Percentiles rank a stretch among this genome's conserved stretches.
Conservation (phyloP, 1,140 invertebrate species). For the Procambarus clarkii region DNA sequence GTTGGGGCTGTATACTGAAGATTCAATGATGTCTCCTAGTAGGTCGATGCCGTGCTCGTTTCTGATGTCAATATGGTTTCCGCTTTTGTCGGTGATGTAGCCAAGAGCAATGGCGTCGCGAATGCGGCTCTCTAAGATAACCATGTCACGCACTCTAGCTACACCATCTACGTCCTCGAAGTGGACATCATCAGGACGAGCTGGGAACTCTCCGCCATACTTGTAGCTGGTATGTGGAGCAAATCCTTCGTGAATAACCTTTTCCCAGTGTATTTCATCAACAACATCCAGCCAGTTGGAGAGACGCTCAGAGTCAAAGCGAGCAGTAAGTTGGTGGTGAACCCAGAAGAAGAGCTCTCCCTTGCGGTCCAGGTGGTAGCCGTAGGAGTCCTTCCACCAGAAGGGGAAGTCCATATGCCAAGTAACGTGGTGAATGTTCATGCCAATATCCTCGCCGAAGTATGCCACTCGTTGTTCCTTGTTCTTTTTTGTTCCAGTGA, state of each 20-base stretch:
- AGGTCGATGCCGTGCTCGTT: constrained; percentile 36
- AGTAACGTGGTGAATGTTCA: constrained; percentile 83
- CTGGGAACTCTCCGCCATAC: constrained; percentile 81
- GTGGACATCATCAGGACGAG: constrained; percentile 77
- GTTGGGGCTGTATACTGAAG: constrained; percentile 50
- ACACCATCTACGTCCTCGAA: constrained; percentile 51
- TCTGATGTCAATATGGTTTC: constrained; percentile 31
- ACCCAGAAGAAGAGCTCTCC: constrained; percentile 77
- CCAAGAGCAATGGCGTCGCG: constrained; percentile 48
- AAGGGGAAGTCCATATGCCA: constrained; percentile 78
- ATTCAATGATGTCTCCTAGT: constrained; percentile 46
- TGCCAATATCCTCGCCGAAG: constrained; percentile 82
- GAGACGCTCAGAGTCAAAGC: constrained; percentile 78
- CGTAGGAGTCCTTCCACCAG: constrained; percentile 76
- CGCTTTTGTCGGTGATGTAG: constrained; percentile 15
- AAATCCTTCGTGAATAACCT: constrained; percentile 79
- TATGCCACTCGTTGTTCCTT: constrained; percentile 79
- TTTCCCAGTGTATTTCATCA: constrained; percentile 76
- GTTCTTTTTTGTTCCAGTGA: constrained; percentile 72
- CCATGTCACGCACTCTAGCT: constrained; percentile 42
- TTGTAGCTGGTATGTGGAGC: constrained; percentile 80
- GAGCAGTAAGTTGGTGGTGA: constrained; percentile 78
- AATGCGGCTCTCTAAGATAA: constrained; percentile 39
- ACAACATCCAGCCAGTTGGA: constrained; percentile 77
- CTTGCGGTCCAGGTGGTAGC: constrained; percentile 70